Conservation (phyloP, 2,113 vertebrate genomes). For the Mus spicilegus region DNA sequence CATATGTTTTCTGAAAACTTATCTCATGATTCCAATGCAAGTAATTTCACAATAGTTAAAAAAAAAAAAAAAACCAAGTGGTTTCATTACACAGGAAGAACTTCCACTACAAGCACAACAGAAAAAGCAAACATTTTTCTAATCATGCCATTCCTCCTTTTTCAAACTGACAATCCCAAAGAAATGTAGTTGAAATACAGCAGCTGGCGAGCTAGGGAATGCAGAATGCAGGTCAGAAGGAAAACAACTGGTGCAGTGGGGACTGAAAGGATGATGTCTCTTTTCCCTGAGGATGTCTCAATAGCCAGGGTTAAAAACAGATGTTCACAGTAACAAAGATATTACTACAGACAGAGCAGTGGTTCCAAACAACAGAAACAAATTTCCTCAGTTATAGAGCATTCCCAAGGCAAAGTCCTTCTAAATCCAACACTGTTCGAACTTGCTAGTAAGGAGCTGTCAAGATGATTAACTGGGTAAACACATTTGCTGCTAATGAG, state of each 20-base stretch:
- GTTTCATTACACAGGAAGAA: conserved; percentile 36
- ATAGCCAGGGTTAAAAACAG: conserved; percentile 12
- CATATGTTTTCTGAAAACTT: background rate
- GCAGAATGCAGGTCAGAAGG: background rate
- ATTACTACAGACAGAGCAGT: conserved; percentile 9
- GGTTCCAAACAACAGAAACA: background rate
- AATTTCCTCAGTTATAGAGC: background rate
- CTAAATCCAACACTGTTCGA: conserved; percentile 43
- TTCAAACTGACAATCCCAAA: conserved; percentile 31
- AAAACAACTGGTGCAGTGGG: background rate
- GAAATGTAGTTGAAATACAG: background rate
- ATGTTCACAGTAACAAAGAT: conserved; percentile 40
- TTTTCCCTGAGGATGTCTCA: conserved; percentile 17
- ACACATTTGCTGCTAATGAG: background rate
- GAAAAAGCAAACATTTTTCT: conserved; percentile 28
- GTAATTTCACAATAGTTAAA: conserved; percentile 39
- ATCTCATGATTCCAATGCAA: conserved; percentile 33
- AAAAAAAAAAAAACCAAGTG: background rate
- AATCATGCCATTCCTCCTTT: background rate
- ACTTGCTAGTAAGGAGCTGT: background rate
- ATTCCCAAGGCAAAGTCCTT: conserved; percentile 1
- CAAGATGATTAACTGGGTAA: background rate
- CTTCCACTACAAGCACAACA: conserved; percentile 42
- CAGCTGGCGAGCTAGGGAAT: background rate
- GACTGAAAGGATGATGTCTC: background rate